phyloP scores from a whole-genome alignment of 1,140 invertebrate genomes.

The Drosophila insularis region DNA sequence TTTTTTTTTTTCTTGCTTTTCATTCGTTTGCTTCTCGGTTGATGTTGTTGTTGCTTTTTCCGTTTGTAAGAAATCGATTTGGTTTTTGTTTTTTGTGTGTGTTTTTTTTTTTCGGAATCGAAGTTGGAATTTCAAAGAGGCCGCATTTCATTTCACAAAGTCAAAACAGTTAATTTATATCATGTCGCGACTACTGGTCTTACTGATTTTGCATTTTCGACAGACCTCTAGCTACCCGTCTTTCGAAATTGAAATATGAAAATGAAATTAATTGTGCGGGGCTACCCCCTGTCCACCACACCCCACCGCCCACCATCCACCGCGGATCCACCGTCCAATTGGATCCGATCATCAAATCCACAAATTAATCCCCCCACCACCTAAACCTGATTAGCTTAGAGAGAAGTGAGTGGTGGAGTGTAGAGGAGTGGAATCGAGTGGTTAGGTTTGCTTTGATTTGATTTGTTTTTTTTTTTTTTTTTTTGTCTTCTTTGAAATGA shows the following conservation, averaged over 20 bases:
- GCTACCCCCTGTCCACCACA: background rate
- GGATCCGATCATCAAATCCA: no score
- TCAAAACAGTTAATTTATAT: conserved; percentile 83
- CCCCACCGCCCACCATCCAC: background rate
- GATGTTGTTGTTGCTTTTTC: conserved; percentile 30
- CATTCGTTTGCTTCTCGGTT: conserved; percentile 12
- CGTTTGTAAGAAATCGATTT: conserved; percentile 66
- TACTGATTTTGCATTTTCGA: conserved; percentile 82
- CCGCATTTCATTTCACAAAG: conserved; percentile 82
- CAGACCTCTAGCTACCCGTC: conserved; percentile 45
- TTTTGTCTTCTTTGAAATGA: conserved; percentile 4
- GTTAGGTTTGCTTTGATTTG: conserved; percentile 15
- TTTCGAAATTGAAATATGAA: conserved; percentile 81
- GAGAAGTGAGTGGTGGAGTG: background rate
- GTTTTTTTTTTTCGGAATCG: conserved; percentile 17
- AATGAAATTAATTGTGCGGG: conserved; percentile 73
- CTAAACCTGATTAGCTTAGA: conserved; percentile 20
- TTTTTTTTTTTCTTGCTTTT: conserved; percentile 25
- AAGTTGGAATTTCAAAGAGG: conserved; percentile 73
- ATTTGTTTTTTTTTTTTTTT: background rate
- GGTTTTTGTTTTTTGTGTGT: conserved; percentile 25
- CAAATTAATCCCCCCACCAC: background rate
- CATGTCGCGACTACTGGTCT: conserved; percentile 82
- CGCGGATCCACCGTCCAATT: background rate
- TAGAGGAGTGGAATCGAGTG: background rate